These are phyloP conservation scores for Atractosteus spatula DNA, from an alignment of 2,113 vertebrate genomes.

Conservation along the genomic window DNA sequence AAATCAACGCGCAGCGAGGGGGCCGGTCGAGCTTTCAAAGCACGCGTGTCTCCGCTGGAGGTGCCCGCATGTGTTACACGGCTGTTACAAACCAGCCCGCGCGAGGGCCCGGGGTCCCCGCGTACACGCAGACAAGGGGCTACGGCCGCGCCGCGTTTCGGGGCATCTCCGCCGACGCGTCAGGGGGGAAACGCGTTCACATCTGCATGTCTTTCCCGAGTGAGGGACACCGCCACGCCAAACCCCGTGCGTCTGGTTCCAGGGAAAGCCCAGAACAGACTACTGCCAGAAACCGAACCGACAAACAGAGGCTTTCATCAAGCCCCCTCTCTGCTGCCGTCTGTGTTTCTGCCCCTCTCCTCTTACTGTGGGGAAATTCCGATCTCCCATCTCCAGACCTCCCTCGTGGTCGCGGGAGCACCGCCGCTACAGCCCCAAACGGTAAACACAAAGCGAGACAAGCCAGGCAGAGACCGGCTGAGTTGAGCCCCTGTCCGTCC, in stretches of 20 bases:
- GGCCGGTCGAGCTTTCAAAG: not conserved
- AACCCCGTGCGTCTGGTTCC: not conserved
- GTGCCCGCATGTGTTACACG: slow-evolving; percentile 3
- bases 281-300: too few relatives aligned
- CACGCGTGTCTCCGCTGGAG: not conserved
- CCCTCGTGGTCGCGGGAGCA: too few relatives aligned
- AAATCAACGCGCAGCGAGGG: not conserved
- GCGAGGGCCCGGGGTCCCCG: not conserved
- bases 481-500: too few relatives aligned
- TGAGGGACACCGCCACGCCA: not conserved
- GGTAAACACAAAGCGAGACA: too few relatives aligned
- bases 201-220: not conserved
- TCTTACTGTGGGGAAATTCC: too few relatives aligned
- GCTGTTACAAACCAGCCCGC: not conserved
- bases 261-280: too few relatives aligned
- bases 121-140: not conserved
- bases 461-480: too few relatives aligned
- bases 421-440: too few relatives aligned
- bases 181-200: not conserved
- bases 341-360: too few relatives aligned
- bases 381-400: too few relatives aligned
- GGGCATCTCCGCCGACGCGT: not conserved
- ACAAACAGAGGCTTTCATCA: too few relatives aligned
- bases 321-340: too few relatives aligned
- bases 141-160: not conserved